Percentiles rank a stretch among this genome's conserved stretches.
Evolutionary conservation across 2,797 vertebrate genomes (phyloP).

Genomic region (Falco rusticolus): DNA sequence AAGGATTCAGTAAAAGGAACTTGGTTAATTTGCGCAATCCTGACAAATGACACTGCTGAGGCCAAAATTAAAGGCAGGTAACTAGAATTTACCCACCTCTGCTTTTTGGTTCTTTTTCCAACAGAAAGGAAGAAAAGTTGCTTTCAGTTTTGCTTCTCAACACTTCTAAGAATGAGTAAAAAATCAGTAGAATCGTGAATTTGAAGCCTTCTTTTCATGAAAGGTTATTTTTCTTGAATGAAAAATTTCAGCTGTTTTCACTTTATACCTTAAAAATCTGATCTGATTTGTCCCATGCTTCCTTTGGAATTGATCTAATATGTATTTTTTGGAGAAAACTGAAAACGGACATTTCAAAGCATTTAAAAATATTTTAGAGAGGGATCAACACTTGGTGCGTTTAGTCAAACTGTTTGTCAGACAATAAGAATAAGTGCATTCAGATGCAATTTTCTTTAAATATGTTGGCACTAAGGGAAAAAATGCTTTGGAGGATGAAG

Average conservation of each 20-base stretch:
- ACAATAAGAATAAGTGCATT: neutral
- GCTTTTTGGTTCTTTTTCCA: neutral
- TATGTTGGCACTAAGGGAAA: neutral
- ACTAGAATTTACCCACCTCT: neutral
- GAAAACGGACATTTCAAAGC: neutral
- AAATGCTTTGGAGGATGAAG: neutral
- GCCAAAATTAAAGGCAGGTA: neutral
- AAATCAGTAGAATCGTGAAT: fast-evolving
- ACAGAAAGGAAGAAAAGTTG: neutral
- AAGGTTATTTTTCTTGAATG: neutral
- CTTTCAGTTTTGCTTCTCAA: neutral
- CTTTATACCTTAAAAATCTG: neutral
- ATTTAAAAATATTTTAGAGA: neutral
- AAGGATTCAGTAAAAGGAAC: neutral
- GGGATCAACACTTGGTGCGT: neutral
- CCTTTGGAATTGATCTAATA: neutral
- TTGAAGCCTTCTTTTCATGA: neutral
- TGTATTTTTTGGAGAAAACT: neutral
- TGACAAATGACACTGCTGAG: neutral
- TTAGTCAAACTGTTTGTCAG: neutral
- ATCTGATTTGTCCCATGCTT: neutral
- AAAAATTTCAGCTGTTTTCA: neutral
- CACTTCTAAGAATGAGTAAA: neutral
- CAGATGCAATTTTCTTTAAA: neutral
- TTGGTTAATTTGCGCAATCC: neutral